phyloP scores from a whole-genome alignment of 2,888 invertebrate species.

The Leptothorax acervorum region DNA sequence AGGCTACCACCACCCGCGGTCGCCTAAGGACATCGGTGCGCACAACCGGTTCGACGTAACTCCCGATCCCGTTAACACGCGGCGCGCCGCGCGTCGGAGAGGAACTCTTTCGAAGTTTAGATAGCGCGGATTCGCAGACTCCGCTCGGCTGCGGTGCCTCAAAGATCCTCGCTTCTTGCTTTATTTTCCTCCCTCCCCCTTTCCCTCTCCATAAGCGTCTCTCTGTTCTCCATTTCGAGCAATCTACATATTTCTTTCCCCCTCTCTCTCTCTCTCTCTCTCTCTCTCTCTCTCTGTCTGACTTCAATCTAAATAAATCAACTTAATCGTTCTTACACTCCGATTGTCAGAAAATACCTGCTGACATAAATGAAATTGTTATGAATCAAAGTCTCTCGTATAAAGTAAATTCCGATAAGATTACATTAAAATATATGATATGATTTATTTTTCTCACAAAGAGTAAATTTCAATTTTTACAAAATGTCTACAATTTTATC shows the following conservation, averaged over 20 bases:
- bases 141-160: slow-evolving; percentile 52
- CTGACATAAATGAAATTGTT: slow-evolving; percentile 18
- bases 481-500: not conserved
- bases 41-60: slow-evolving; percentile 76
- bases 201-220: not conserved
- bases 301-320: slow-evolving; percentile 19
- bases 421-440: not conserved
- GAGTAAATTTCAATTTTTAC: not conserved
- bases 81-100: slow-evolving; percentile 31
- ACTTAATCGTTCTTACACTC: not conserved
- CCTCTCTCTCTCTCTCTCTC: not conserved
- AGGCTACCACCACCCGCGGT: slow-evolving; percentile 71
- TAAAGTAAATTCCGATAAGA: not conserved
- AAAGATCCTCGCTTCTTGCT: slow-evolving; percentile 59
- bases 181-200: slow-evolving; percentile 3
- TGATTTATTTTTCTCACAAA: not conserved
- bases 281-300: not conserved
- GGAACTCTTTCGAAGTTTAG: slow-evolving; percentile 66
- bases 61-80: slow-evolving; percentile 81
- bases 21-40: slow-evolving; percentile 73
- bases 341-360: not conserved
- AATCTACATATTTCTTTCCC: not conserved
- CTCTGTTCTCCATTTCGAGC: slow-evolving; percentile 22
- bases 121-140: slow-evolving; percentile 29
- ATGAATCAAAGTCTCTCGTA: not conserved